Evolutionary conservation across 2,888 invertebrate species (phyloP).

Genomic region (Ennomos quercinarius): DNA sequence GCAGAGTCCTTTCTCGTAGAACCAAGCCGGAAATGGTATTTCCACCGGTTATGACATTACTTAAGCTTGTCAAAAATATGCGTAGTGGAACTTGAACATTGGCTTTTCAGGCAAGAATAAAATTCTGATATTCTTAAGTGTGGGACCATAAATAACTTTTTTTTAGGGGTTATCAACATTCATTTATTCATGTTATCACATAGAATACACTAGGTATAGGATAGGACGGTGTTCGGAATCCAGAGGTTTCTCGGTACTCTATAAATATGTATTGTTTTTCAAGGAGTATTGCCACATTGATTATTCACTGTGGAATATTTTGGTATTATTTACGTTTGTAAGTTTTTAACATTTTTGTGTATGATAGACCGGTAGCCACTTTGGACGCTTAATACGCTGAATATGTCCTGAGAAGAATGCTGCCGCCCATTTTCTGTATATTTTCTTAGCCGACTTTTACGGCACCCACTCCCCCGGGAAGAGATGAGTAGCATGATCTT

Average conservation of each 20-base stretch:
- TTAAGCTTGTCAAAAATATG: conserved; percentile 23
- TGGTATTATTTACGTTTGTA: conserved; percentile 37
- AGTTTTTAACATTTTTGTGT: conserved; percentile 32
- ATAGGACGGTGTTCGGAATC: conserved; percentile 26
- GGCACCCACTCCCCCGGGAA: too few species aligned
- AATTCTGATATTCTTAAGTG: neutral
- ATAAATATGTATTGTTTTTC: conserved; percentile 43
- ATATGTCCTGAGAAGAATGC: too few species aligned
- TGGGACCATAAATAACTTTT: conserved; percentile 9
- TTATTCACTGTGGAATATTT: conserved; percentile 43
- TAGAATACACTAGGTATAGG: conserved; percentile 39
- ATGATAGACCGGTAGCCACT: too few species aligned
- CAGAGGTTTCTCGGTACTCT: conserved; percentile 45
- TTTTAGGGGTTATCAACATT: conserved; percentile 48
- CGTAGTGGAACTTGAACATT: neutral
- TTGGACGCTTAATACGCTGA: too few species aligned
- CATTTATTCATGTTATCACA: conserved; percentile 50
- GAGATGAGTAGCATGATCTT: too few species aligned
- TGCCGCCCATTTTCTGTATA: too few species aligned
- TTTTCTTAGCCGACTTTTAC: too few species aligned
- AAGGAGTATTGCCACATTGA: conserved; percentile 40
- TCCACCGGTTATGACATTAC: conserved; percentile 41
- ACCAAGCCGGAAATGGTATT: conserved; percentile 58
- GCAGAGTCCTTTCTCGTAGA: conserved; percentile 60
- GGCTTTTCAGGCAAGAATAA: conserved; percentile 6